Base-by-base conservation (phyloP, 2,113 vertebrate species). In the Pseudolaguvia tuberculata region DNA sequence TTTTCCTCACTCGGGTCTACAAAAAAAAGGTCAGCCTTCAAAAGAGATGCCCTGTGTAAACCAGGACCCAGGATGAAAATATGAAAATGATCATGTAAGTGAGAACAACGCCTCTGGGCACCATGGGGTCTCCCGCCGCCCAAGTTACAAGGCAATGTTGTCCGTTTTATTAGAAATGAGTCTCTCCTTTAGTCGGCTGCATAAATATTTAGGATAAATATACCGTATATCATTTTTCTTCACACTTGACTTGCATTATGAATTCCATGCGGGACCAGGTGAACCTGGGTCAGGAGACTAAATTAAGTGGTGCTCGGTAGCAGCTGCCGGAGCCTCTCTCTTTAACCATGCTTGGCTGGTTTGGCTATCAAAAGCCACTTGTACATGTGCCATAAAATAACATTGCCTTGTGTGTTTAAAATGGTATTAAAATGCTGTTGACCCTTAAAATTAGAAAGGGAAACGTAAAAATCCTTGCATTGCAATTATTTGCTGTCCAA, bases 311-410 rank as follows among this genome's bases (percentile, higher is more conserved):
- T 91, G 90, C 89, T 88, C 91, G 94, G 95, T 93, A 94, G 94
- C 97, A 96, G 95, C 95, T 97, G 96, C 93, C 92, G 82, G 90
- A 91, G 88, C 90, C 91, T 87, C 86, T 91, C 92, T 94, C 92
- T 97, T 98, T 97, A 97, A 94, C 93, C 95, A 96, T 94, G 96
- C 94, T 96, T 97, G 93, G 92, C 87, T 94, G 96, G 92, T 94
- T 97, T 94, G 94, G 92, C 95, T 94, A 97, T 97, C 95, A 98
- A 94, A 82, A 88, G 91, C 89, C 90, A 92, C 92, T 89, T 93
- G 94, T 94, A 95, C 90, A 90, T 91, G 93, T 93, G 90, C 92
- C 93, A 96, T 98, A 96, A 96, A 98, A 82, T 79, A 96, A 95
- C 91, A 88, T 83, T 85, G 89, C 91, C 89, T 70, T 92, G 91